Base-by-base conservation (phyloP, 2,797 vertebrate species). In the Brachymystax lenok region DNA sequence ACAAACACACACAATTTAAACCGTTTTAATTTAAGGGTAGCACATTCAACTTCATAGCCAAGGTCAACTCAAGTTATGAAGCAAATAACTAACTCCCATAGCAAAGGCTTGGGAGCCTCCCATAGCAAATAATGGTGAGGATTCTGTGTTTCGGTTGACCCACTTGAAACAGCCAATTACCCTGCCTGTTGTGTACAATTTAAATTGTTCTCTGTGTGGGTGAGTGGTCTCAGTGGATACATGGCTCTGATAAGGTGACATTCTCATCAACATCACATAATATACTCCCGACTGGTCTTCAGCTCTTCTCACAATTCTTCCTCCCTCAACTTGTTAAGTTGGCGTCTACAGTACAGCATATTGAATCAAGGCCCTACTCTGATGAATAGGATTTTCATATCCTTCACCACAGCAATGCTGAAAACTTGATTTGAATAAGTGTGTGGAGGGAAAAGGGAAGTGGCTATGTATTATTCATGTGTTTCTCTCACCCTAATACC, bases 161-260 rank as follows among this genome's bases (percentile, higher is more conserved):
- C 63, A 30, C 27, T 61, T 14, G 64, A 30, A 24, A 28, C 81
- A 73, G 79, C 79, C 84, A 75, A 51, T 77, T 66, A 80, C 88
- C 82, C 83, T 85, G 89, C 85, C 91, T 89, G 87, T 82, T 80
- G 46, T 74, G 79, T 88, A 78, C 87, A 74, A 89, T 46, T 85
- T 89, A 91, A 92, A 91, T 87, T 84, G 84, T 89, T 87, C 87
- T 90, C 84, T 86, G 83, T 88, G 87, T 90, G 86, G 68, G 56
- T 61, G 56, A 61, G 10, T n/a, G 56, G 7, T 61, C 19, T 21
- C 52, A 6, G 56, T 35, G 40, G 40, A 10, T 46, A 46, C 8
- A 46, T 46, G 40, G 40, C 8, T 46, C 40, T 46, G 40, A 46
- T 46, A 46, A 46, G 8, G 40, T 30, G 30, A 69, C 30, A 19